A percentile compares a stretch with the other conserved stretches of the same genome.
Evolutionary conservation across 2,113 vertebrate species (phyloP).

Genomic region (Procavia capensis): DNA sequence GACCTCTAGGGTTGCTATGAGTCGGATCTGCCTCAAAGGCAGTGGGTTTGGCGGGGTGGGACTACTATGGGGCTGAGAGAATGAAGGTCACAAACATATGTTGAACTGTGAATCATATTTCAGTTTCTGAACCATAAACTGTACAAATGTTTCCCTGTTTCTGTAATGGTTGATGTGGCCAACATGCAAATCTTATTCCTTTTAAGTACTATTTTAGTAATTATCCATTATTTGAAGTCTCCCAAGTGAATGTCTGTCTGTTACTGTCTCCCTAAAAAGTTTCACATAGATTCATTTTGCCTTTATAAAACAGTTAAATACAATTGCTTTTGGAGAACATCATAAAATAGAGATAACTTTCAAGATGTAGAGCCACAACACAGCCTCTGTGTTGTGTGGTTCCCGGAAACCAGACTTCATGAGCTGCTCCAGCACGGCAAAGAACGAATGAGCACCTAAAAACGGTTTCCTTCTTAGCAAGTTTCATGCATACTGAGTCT

Average conservation of each 20-base stretch:
- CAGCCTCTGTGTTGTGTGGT: neutral
- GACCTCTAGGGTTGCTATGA: too few species aligned
- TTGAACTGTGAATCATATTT: neutral
- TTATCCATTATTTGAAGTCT: neutral
- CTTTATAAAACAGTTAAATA: slow-evolving; percentile 40
- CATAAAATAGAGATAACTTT: slow-evolving; percentile 22
- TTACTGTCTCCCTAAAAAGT: neutral
- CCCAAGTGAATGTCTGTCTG: neutral
- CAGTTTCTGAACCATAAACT: neutral
- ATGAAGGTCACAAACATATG: neutral
- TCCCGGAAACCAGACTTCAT: neutral
- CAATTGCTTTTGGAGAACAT: neutral
- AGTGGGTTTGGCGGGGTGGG: too few species aligned
- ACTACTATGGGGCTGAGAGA: neutral
- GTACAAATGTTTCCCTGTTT: neutral
- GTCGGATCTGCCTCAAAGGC: too few species aligned
- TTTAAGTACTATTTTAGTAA: neutral
- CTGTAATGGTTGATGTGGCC: neutral
- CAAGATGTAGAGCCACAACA: neutral
- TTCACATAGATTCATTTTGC: neutral
- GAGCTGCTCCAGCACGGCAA: neutral
- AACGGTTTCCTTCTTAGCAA: slow-evolving; percentile 20
- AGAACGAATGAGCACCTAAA: slow-evolving; percentile 34
- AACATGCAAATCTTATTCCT: neutral
- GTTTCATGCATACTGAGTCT: neutral